Percentiles rank a stretch among this genome's conserved stretches.
Conservation (phyloP, 2,797 vertebrate genomes). For the Cryptoprocta ferox region DNA sequence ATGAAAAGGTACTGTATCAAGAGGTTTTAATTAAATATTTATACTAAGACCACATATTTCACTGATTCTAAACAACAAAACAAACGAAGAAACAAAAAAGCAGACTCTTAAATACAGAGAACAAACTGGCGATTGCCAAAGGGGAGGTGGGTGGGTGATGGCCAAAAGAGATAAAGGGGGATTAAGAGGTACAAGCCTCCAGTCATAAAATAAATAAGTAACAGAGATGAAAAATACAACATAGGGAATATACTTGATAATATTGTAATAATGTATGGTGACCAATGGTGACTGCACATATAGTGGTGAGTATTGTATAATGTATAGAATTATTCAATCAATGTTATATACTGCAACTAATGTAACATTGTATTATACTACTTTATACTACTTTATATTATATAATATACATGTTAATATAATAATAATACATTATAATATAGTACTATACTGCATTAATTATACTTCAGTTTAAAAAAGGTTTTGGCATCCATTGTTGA, state of each 20-base stretch:
- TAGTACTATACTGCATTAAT: not conserved
- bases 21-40: constrained; percentile 56
- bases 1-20: not conserved
- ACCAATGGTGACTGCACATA: not conserved
- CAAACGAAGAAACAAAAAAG: not conserved
- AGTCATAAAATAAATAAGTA: not conserved
- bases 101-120: not conserved
- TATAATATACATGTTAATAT: not conserved
- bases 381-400: not conserved
- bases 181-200: not conserved
- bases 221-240: not conserved
- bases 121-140: not conserved
- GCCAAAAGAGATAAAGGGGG: not conserved
- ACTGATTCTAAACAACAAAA: not conserved
- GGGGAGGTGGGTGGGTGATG: not conserved
- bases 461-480: not conserved
- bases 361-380: not conserved
- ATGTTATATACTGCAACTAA: not conserved
- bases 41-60: not conserved
- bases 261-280: not conserved
- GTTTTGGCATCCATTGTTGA: not conserved
- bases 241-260: not conserved
- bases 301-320: not conserved
- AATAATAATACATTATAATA: not conserved
- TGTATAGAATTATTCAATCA: not conserved